Evolutionary conservation across 2,888 invertebrate species (phyloP).

Genomic region (Lasioglossum figueresi): DNA sequence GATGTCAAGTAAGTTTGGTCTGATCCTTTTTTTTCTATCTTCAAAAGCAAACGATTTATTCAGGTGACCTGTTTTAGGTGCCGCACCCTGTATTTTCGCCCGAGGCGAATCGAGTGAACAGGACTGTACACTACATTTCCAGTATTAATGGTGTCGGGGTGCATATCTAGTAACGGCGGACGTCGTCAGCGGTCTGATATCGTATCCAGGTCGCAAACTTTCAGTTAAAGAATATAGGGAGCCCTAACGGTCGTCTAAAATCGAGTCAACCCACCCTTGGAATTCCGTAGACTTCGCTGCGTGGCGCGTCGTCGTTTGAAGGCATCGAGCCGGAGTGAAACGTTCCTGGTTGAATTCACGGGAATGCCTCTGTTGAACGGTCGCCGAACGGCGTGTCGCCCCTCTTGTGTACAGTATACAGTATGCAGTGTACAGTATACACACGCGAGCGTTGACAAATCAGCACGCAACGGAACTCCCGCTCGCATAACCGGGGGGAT

Average conservation of each 20-base stretch:
- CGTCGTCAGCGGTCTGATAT: neutral
- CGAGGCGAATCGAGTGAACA: too few species aligned
- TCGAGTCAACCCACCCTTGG: slow-evolving; percentile 10
- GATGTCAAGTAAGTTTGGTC: too few species aligned
- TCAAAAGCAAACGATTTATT: too few species aligned
- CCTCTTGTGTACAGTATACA: neutral
- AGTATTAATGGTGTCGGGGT: too few species aligned
- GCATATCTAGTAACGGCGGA: neutral
- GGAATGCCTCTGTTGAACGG: slow-evolving; percentile 38
- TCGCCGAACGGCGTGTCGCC: slow-evolving; percentile 37
- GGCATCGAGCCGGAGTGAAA: slow-evolving; percentile 21
- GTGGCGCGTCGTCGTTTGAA: slow-evolving; percentile 23
- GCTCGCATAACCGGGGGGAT: neutral
- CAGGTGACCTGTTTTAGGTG: too few species aligned
- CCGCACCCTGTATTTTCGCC: too few species aligned
- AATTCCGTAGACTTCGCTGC: slow-evolving; percentile 38
- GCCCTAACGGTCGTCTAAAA: neutral
- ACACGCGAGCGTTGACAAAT: neutral
- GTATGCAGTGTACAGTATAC: neutral
- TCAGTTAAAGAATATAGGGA: neutral
- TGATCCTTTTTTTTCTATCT: too few species aligned
- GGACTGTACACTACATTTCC: too few species aligned
- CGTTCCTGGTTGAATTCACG: slow-evolving; percentile 14
- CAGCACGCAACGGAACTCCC: neutral
- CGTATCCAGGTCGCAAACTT: neutral